Conservation (phyloP, 1,140 invertebrate species). For the Coenobita brevimanus region DNA sequence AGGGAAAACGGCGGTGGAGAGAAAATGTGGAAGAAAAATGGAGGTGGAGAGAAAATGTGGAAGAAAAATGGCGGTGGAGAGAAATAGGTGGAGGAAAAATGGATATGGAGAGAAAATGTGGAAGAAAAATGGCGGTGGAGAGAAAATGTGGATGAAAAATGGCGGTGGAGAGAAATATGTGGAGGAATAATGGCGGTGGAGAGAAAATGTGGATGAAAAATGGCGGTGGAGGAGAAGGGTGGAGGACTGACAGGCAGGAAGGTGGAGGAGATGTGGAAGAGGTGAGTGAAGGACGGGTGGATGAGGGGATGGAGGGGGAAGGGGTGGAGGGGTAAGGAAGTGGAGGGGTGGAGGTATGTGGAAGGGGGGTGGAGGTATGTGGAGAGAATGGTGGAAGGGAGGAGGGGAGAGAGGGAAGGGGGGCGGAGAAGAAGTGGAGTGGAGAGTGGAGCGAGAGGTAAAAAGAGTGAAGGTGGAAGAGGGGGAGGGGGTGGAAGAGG, state of each 20-base stretch:
- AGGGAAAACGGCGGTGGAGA: no score
- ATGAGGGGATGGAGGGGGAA: neutral
- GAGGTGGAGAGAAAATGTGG: no score
- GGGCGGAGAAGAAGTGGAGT: neutral
- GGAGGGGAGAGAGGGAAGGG: neutral
- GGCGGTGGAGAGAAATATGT: no score
- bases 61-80: no score
- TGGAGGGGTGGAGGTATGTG: neutral
- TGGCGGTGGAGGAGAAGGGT: neutral
- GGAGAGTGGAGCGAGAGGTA: neutral
- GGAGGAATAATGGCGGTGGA: neutral
- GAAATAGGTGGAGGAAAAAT: no score
- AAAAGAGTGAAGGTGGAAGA: neutral
- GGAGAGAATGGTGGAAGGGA: no score
- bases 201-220: neutral
- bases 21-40: no score
- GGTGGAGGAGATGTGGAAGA: no score
- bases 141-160: no score
- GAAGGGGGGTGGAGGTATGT: no score
- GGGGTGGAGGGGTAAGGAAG: neutral
- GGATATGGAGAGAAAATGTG: no score
- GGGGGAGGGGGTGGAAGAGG: neutral
- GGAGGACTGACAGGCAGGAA: neutral
- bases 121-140: no score
- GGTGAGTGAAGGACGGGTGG: neutral